Evolutionary conservation across 2,113 vertebrate genomes (phyloP).

Genomic region (Gorsachius goisagi): DNA sequence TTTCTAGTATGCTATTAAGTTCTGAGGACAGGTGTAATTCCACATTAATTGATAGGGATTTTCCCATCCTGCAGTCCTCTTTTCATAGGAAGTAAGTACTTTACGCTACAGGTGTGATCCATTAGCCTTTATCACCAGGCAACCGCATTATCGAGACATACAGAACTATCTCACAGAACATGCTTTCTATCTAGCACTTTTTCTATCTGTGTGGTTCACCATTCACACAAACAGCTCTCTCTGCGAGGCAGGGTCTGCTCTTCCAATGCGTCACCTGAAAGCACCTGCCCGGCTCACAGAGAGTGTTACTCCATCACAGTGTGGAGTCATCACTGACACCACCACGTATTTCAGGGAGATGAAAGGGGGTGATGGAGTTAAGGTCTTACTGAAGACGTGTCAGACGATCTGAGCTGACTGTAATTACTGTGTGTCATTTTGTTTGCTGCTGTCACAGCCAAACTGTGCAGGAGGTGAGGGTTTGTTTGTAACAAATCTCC

Average conservation of each 20-base stretch:
- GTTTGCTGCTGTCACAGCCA: not conserved
- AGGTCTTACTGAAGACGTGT: not conserved
- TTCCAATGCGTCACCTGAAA: not conserved
- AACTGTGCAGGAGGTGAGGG: not conserved
- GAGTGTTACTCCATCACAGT: not conserved
- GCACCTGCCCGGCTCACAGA: slow-evolving; percentile 34
- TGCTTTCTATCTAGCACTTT: not conserved
- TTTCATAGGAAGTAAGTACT: not conserved
- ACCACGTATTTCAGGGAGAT: not conserved
- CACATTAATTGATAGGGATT: not conserved
- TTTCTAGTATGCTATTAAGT: not conserved
- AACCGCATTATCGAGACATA: not conserved
- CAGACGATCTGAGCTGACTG: not conserved
- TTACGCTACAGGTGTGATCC: not conserved
- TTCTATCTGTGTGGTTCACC: not conserved
- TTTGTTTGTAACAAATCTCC: not conserved
- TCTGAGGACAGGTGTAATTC: not conserved
- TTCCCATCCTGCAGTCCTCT: not conserved
- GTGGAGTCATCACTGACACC: not conserved
- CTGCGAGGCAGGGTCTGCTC: slow-evolving; percentile 20
- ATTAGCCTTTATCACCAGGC: slow-evolving; percentile 20
- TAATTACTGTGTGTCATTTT: not conserved
- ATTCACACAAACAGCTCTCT: not conserved
- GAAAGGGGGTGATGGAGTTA: not conserved
- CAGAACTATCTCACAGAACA: not conserved